These are phyloP conservation scores for Dryobotodes eremita DNA, from an alignment of 2,888 invertebrate genomes.

Conservation along the genomic window DNA sequence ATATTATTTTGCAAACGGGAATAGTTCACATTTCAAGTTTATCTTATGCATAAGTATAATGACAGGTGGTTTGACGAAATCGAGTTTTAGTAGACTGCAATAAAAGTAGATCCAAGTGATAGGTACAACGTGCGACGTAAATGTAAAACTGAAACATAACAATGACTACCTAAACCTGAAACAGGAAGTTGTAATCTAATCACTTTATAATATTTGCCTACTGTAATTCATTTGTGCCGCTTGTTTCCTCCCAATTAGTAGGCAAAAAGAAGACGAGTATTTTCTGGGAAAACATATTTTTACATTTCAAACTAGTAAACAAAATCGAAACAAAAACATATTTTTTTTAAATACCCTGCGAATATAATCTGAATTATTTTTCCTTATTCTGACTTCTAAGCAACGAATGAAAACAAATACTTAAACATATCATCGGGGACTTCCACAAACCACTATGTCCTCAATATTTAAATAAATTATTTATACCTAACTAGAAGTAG, in stretches of 20 bases:
- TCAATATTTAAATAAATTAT: conserved; percentile 4
- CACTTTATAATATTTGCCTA: conserved; percentile 15
- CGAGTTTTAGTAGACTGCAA: conserved; percentile 8
- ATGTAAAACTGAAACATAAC: neutral
- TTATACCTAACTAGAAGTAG: conserved; percentile 6
- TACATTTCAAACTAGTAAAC: conserved; percentile 20
- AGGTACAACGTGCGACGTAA: conserved; percentile 11
- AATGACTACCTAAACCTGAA: neutral
- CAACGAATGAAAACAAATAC: neutral
- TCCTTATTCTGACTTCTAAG: conserved; percentile 47
- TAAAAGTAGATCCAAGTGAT: conserved; percentile 10
- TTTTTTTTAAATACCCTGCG: conserved; percentile 26
- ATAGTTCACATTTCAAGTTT: conserved; percentile 12
- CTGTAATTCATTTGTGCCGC: conserved; percentile 22
- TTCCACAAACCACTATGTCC: neutral
- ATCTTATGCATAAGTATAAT: conserved; percentile 31
- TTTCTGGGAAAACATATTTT: conserved; percentile 56
- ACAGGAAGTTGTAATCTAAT: conserved; percentile 39
- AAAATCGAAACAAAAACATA: conserved; percentile 36
- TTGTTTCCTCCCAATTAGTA: conserved; percentile 23
- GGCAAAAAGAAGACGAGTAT: conserved; percentile 35
- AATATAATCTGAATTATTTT: conserved; percentile 50
- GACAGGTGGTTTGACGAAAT: conserved; percentile 5
- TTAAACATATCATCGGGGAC: neutral
- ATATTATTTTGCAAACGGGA: conserved; percentile 35